phyloP scores from a whole-genome alignment of 2,888 invertebrate genomes.

The Patella caerulea region DNA sequence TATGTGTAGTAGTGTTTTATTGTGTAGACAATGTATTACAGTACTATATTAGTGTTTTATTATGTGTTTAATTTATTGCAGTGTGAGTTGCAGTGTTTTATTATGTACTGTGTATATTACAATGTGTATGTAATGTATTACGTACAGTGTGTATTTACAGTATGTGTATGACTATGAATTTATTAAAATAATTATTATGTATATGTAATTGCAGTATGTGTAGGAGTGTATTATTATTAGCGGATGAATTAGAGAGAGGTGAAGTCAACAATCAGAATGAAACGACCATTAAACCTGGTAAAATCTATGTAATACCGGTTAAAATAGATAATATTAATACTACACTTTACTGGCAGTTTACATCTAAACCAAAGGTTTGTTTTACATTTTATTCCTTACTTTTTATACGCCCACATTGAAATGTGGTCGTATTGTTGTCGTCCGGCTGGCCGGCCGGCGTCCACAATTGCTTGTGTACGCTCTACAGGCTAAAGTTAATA shows the following conservation, averaged over 20 bases:
- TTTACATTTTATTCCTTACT: not conserved
- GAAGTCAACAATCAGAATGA: constrained; percentile 58
- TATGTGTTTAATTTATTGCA: not conserved
- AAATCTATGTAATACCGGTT: constrained; percentile 65
- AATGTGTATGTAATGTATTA: not conserved
- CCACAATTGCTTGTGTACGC: too few relatives aligned
- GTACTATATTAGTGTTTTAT: not conserved
- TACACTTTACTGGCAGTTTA: constrained; percentile 69
- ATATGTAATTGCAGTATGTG: constrained; percentile 46
- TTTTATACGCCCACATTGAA: too few relatives aligned
- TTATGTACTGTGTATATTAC: not conserved
- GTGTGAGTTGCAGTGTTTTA: not conserved
- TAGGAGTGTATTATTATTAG: constrained; percentile 49
- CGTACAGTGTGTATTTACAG: not conserved
- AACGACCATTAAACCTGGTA: constrained; percentile 67
- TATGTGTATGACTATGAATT: not conserved
- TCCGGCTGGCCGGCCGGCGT: too few relatives aligned
- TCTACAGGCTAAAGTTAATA: too few relatives aligned
- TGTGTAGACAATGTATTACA: too few relatives aligned
- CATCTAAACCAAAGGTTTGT: constrained; percentile 69
- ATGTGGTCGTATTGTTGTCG: too few relatives aligned
- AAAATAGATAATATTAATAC: constrained; percentile 53
- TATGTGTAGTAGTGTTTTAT: too few relatives aligned
- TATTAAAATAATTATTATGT: not conserved
- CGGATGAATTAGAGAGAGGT: constrained; percentile 55